Evolutionary conservation across 2,113 vertebrate genomes (phyloP), one percentile per base, ranked within the genome.

Genomic region (Petromus typicus): DNA sequence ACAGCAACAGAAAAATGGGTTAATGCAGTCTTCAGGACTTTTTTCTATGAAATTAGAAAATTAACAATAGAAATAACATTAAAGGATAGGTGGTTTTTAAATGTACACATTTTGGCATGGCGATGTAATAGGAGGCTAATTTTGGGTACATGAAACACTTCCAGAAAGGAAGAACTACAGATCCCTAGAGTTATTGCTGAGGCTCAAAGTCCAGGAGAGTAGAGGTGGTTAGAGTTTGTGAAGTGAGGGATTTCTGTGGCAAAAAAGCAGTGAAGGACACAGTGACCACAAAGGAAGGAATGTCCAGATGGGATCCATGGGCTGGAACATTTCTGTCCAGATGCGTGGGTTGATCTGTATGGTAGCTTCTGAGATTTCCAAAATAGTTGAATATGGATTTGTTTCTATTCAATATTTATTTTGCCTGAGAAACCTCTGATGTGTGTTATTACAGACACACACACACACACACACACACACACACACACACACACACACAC

Each of bases 401-500:
- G 48, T 79, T 64, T 80, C 37, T 18, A 23, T 79, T 86, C 51
- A 18, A 7, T 67, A 30, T 27, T 32, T 45, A 43, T 37, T 25
- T 40, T 43, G 7, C 12, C n/a, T 34, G 63, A 76, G 56, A 59
- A 76, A 23, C 1, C n/a, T 59, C 67, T 67, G 16, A 40, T 48
- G 25, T 20, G 17, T 17, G 10, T 51, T 51, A 27, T n/a, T 66
- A 51, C 4, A 45, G 23, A 11, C 56, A 51, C 3, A 45, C 32
- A 11, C 32, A 67, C 34, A 48, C 1, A 14, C 13, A 4, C 12
- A 14, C 17, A 16, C 23, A 2, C 25, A 37, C 25, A 64, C 1
- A 4, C 0, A 1, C 25, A 22, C 10, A 51, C 25, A n/a, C 0
- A 13, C 1, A 25, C 13, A 17, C 63, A 5, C 7, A 43, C 2